Evolutionary conservation across 2,888 invertebrate species (phyloP), one percentile per base, ranked within the genome.

Genomic region (Drosophila parthenogenetica): DNA sequence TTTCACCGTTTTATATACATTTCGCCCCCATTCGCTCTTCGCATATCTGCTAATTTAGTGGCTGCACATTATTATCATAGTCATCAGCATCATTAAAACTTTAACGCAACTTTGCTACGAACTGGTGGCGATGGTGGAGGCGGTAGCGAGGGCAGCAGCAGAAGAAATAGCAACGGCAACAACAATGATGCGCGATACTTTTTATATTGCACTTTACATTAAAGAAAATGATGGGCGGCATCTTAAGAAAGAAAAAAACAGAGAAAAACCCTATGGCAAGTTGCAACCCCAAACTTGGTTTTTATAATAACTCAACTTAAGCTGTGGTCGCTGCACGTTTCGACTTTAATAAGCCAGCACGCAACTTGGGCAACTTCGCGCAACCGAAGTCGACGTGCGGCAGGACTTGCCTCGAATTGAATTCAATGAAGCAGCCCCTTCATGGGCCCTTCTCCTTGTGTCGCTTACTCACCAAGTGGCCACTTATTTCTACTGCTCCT

Each of bases 11-110:
- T 75, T 54, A 73, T 73, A 40, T 61, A 53, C 65, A 59, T 48
- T 60, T 49, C 42, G 17, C 49, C 50, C 40, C 45, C 70, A 46
- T 51, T 55, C 43, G 43, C 58, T 17, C 66, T 59, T 53, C 78
- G 43, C 79, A 49, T 55, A 59, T 43, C 80, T 69, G 86, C 87
- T 88, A 89, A 85, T 85, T 85, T 87, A 87, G 88, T 89, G 88
- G 86, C 82, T 79, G 73, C 88, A 77, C 89, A 86, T 80, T 89
- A 89, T 86, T 89, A 86, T 86, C 89, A 80, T 82, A 83, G 89
- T 86, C 89, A 86, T 89, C 86, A 88, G 87, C 89, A 89, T 86
- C 86, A 86, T 86, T 86, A 86, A 86, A 86, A 86, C 79, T 86
- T 86, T 83, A 76, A 87, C 77, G 85, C 76, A 89, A 84, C 66